Evolutionary conservation across 64 coral and sea anemone species (phyloP).

Genomic region (Platygyra sinensis): DNA sequence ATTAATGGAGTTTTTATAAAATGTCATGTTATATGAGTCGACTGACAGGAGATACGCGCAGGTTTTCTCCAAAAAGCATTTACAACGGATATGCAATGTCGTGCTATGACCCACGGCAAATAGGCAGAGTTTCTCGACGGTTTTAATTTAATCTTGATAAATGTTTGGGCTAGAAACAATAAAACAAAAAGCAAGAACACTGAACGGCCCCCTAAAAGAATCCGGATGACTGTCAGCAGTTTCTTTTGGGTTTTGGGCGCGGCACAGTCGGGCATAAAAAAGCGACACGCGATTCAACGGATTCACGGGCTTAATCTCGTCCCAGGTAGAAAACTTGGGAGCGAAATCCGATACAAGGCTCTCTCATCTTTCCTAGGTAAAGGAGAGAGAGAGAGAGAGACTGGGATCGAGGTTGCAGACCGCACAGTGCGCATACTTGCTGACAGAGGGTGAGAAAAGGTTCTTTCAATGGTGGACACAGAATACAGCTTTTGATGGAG

Average conservation of each 20-base stretch:
- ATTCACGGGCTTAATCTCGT: too few relatives aligned
- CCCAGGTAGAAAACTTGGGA: too few relatives aligned
- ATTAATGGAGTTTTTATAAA: constrained; percentile 12
- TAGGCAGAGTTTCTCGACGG: not conserved
- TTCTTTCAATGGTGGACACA: too few relatives aligned
- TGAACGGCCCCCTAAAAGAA: not conserved
- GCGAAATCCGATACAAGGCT: too few relatives aligned
- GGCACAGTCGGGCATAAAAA: not conserved
- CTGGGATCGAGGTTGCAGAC: too few relatives aligned
- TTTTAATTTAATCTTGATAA: not conserved
- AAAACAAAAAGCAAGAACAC: not conserved
- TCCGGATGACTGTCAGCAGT: not conserved
- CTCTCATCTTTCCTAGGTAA: too few relatives aligned
- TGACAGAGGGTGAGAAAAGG: too few relatives aligned
- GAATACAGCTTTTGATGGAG: too few relatives aligned
- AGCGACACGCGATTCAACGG: too few relatives aligned
- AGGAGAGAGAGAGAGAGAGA: too few relatives aligned
- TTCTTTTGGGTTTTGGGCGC: not conserved
- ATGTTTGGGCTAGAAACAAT: not conserved
- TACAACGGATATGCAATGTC: not conserved
- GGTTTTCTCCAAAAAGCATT: not conserved
- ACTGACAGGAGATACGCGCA: not conserved
- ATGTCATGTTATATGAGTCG: not conserved
- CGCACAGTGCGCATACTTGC: too few relatives aligned
- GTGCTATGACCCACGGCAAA: not conserved